These are phyloP conservation scores for Ophion obscuratus DNA, from an alignment of 2,888 invertebrate species.

Conservation along the genomic window DNA sequence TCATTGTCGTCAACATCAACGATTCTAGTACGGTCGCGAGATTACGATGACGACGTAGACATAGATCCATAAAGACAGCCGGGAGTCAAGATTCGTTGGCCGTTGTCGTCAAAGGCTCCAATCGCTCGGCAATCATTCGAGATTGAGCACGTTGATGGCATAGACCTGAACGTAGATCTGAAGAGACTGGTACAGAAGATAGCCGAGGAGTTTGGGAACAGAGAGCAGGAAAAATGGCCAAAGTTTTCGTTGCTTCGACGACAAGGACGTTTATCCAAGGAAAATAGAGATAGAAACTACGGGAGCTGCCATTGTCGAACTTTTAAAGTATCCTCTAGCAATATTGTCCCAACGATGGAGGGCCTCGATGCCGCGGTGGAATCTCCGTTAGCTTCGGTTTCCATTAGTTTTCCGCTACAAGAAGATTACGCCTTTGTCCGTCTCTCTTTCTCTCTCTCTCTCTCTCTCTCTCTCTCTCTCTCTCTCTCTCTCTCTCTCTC, in stretches of 20 bases:
- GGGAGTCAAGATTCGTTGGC: too few species aligned
- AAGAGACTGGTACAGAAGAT: too few species aligned
- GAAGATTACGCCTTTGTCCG: conserved; percentile 24
- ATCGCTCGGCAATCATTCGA: too few species aligned
- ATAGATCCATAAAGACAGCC: too few species aligned
- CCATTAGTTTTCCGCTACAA: conserved; percentile 32
- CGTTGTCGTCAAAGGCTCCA: too few species aligned
- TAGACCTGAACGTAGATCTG: background rate
- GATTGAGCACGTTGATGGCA: background rate
- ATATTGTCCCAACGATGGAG: conserved; percentile 73
- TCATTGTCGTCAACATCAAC: too few species aligned
- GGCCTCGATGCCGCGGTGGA: conserved; percentile 67
- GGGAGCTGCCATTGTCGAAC: conserved; percentile 73
- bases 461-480: conserved; percentile 13
- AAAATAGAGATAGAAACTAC: conserved; percentile 42
- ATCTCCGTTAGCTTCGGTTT: conserved; percentile 36
- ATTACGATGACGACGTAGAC: too few species aligned
- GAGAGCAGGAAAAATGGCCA: conserved; percentile 12
- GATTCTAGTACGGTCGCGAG: too few species aligned
- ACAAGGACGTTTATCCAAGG: conserved; percentile 30
- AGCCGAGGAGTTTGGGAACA: background rate
- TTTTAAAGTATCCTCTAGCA: conserved; percentile 76
- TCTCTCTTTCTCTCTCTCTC: background rate
- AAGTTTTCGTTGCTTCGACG: background rate
- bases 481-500: conserved; percentile 1